These are phyloP conservation scores for Ammodytes dubius DNA, from an alignment of 2,113 vertebrate genomes.

Conservation along the genomic window DNA sequence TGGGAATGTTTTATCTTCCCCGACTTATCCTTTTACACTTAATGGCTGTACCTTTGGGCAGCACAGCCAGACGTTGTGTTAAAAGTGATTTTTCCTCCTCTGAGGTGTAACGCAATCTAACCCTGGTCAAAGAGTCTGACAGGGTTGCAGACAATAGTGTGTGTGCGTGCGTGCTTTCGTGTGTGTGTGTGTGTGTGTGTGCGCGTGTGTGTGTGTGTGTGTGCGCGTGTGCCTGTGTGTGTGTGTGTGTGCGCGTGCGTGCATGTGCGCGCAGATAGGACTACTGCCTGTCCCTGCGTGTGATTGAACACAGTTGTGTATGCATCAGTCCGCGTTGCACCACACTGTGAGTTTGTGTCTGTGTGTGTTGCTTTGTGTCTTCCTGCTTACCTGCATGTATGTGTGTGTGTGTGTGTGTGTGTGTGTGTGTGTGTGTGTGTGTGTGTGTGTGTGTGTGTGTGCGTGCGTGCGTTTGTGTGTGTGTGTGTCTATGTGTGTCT, in stretches of 20 bases:
- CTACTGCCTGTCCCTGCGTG: neutral
- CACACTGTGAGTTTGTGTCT: neutral
- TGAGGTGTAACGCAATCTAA: slow-evolving; percentile 78
- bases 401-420: slow-evolving; percentile 38
- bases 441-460: slow-evolving; percentile 46
- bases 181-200: slow-evolving; percentile 40
- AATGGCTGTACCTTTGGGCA: slow-evolving; percentile 74
- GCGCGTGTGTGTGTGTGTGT: slow-evolving; percentile 23
- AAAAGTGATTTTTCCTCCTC: slow-evolving; percentile 60
- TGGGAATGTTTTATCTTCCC: slow-evolving; percentile 77
- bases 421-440: slow-evolving; percentile 53
- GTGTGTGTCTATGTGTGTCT: slow-evolving; percentile 37
- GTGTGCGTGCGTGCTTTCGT: slow-evolving; percentile 42
- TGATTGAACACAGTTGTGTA: slow-evolving; percentile 3
- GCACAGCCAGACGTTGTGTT: slow-evolving; percentile 53
- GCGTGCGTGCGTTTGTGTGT: slow-evolving; percentile 22
- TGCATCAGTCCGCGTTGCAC: slow-evolving; percentile 13
- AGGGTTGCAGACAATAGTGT: slow-evolving; percentile 50
- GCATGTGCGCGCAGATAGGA: neutral
- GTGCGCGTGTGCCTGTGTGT: slow-evolving; percentile 51
- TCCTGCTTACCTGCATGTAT: slow-evolving; percentile 41
- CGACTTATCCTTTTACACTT: slow-evolving; percentile 78
- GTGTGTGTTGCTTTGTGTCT: slow-evolving; percentile 43
- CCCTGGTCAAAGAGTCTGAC: slow-evolving; percentile 66
- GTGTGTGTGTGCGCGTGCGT: slow-evolving; percentile 27